These are phyloP conservation scores for Melanotaenia nigrans DNA, from an alignment of 2,797 vertebrate genomes.

Conservation along the genomic window DNA sequence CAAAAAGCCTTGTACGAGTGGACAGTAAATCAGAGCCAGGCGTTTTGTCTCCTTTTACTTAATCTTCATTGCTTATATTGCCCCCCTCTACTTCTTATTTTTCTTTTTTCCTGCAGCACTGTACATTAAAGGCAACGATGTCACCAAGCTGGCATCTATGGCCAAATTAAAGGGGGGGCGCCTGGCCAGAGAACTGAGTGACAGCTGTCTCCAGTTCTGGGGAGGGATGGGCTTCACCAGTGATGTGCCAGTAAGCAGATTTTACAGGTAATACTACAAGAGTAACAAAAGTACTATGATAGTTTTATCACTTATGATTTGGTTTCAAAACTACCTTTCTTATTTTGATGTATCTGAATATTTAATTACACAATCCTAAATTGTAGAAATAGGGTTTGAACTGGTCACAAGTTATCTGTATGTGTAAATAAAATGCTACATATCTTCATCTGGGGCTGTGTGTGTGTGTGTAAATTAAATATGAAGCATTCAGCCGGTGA, in stretches of 20 bases:
- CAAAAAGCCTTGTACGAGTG: slow-evolving; percentile 6
- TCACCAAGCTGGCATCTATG: slow-evolving; percentile 92
- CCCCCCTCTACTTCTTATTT: background rate
- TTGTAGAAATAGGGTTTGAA: no score
- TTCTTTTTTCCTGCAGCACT: slow-evolving; percentile 71
- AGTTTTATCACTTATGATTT: no score
- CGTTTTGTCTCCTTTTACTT: background rate
- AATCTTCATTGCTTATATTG: background rate
- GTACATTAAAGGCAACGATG: slow-evolving; percentile 87
- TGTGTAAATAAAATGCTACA: background rate
- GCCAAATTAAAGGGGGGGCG: slow-evolving; percentile 89
- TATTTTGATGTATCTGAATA: background rate
- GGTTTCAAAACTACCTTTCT: background rate
- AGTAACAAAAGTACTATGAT: background rate
- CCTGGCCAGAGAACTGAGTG: slow-evolving; percentile 83
- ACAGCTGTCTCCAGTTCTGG: slow-evolving; percentile 92
- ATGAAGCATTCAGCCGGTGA: background rate
- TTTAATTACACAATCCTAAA: no score
- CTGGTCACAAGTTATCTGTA: background rate
- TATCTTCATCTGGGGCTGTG: background rate
- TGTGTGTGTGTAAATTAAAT: background rate
- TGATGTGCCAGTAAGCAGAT: slow-evolving; percentile 87
- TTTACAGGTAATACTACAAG: slow-evolving; percentile 85
- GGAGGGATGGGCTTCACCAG: slow-evolving; percentile 93
- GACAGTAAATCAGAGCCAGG: background rate